Conservation (phyloP, 2,888 invertebrate genomes). For the Troglohyphantes excavatus region DNA sequence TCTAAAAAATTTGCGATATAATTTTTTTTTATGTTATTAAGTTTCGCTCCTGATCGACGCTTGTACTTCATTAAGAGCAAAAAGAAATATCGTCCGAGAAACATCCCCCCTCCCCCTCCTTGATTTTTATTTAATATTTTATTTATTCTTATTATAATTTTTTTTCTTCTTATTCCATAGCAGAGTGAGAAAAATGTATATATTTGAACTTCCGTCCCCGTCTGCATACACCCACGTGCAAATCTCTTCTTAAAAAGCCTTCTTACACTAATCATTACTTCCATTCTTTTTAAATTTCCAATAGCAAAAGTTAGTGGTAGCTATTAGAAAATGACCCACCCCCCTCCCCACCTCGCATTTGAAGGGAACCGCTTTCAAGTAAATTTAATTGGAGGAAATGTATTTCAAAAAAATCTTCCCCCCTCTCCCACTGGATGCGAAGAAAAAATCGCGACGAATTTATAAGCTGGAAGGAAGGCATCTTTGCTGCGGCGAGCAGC, state of each 20-base stretch:
- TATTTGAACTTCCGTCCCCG: conserved; percentile 4
- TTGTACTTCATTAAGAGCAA: conserved; percentile 75
- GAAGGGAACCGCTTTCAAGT: conserved; percentile 72
- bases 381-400: conserved; percentile 79
- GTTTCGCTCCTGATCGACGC: conserved; percentile 70
- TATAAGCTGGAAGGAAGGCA: conserved; percentile 57
- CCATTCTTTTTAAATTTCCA: conserved; percentile 75
- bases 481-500: conserved; percentile 50
- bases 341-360: conserved; percentile 44
- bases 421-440: conserved; percentile 17
- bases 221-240: conserved; percentile 22
- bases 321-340: conserved; percentile 67
- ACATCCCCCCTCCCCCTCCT: background rate
- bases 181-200: conserved; percentile 66
- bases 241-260: conserved; percentile 67
- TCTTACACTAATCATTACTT: conserved; percentile 78
- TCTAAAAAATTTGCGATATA: conserved; percentile 53
- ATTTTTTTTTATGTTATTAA: conserved; percentile 24
- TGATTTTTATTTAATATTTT: conserved; percentile 61
- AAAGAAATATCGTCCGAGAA: conserved; percentile 42
- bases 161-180: conserved; percentile 55
- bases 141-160: conserved; percentile 43
- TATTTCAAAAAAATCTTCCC: conserved; percentile 77
- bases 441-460: conserved; percentile 53
- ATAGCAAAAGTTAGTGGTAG: conserved; percentile 79